Base-by-base conservation (phyloP, 2,888 invertebrate genomes). In the Stenolophus ochropezus region DNA sequence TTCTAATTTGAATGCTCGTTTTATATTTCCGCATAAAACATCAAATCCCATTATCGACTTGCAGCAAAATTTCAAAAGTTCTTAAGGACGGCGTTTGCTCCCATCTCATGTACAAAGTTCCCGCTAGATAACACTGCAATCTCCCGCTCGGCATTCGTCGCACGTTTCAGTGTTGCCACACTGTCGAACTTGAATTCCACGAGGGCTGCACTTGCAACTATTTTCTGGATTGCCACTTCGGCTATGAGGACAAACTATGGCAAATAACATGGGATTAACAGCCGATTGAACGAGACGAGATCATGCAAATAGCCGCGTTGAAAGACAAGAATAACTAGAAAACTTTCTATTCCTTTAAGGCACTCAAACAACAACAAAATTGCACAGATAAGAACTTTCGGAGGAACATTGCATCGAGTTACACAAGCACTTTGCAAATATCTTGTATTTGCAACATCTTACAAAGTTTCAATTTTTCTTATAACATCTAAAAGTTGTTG, bases 1-100 rank as follows among this genome's bases (percentile, higher is more conserved):
- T 73, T 73, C 51, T 73, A 73, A 73, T 73, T 73, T 51, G 51
- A 73, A 73, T 73, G 47, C 51, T 73, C 51, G 73, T 73, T 73
- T 73, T 73, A 49, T 71, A 71, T 71, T 71, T 71, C 71, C 71
- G 21, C 33, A 47, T 47, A 51, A 49, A 79, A 79, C 49, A 51
- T 79, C 47, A 78, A 78, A 78, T 65, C 71, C 69, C 51, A 71
- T 79, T 79, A 79, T 79, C 79, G 79, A 51, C 42, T 78, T 47
- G 56, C 25, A 25, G 65, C 51, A 78, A 65, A 78, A 65, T 78
- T 65, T 78, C 49, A 27, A 69, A 79, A 79, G 79, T 79, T 79
- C 53, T 53, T 79, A 79, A 79, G 53, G 53, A 71, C 51, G 21
- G 14, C 21, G 71, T 71, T 79, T 71, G 79, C 69, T 69, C 79